Conservation (phyloP, 1,140 invertebrate genomes). For the Drosophila sproati region DNA sequence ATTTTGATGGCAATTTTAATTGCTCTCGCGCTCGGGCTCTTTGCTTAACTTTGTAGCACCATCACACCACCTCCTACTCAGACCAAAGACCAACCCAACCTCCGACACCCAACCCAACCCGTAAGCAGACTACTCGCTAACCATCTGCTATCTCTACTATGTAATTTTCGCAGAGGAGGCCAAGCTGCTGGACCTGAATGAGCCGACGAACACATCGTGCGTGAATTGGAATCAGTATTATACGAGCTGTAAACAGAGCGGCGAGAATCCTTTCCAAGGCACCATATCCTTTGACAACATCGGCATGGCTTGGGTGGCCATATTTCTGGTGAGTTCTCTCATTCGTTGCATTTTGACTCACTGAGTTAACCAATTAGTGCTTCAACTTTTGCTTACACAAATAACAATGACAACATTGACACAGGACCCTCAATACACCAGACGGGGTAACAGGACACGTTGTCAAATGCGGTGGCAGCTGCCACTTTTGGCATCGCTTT, state of each 20-base stretch:
- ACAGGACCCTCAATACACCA: constrained; percentile 8
- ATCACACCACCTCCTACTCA: constrained; percentile 8
- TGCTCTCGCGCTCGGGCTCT: constrained; percentile 51
- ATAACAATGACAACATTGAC: constrained; percentile 53
- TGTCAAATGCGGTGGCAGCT: constrained; percentile 43
- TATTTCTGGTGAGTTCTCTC: constrained; percentile 96
- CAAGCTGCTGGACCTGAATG: constrained; percentile 85
- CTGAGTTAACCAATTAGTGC: constrained; percentile 95
- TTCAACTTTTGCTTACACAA: constrained; percentile 93
- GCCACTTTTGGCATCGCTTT: constrained; percentile 51
- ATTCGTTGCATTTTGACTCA: constrained; percentile 86
- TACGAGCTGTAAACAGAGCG: constrained; percentile 95
- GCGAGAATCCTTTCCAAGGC: constrained; percentile 98
- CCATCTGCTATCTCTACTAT: background rate
- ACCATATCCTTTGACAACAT: constrained; percentile 99
- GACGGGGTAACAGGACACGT: constrained; percentile 1
- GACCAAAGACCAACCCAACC: too few relatives aligned
- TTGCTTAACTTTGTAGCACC: constrained; percentile 25
- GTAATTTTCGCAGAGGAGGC: constrained; percentile 77
- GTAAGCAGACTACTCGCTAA: background rate
- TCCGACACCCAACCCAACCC: background rate
- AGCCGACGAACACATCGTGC: constrained; percentile 89
- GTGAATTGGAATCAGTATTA: constrained; percentile 99
- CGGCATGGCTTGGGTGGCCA: constrained; percentile 99
- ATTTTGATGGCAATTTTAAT: constrained; percentile 79